A percentile compares a stretch with the other conserved stretches of the same genome.
phyloP scores from a whole-genome alignment of 1,140 invertebrate species.

The Microplitis mediator region DNA sequence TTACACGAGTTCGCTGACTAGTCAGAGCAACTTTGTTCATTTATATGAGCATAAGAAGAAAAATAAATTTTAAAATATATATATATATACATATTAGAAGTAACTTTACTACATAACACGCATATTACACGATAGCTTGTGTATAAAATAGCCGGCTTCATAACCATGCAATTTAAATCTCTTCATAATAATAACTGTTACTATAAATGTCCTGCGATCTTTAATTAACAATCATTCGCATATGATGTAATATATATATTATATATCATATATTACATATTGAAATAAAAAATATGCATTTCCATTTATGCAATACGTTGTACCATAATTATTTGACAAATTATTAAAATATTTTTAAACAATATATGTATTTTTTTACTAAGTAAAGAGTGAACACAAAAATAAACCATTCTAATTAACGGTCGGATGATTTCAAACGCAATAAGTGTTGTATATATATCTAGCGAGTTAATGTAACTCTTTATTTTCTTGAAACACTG shows the following conservation, averaged over 20 bases:
- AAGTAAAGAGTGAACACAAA: not conserved
- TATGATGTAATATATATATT: not conserved
- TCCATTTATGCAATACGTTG: no score
- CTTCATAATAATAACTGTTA: conserved; percentile 11
- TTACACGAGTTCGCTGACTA: conserved; percentile 22
- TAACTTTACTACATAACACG: not conserved
- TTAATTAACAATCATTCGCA: conserved; percentile 26
- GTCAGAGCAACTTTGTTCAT: conserved; percentile 1
- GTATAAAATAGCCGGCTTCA: not conserved
- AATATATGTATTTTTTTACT: not conserved
- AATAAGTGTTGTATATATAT: not conserved
- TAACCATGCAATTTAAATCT: conserved; percentile 24
- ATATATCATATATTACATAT: not conserved
- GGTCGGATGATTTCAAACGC: conserved; percentile 16
- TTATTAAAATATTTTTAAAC: not conserved
- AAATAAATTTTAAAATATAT: not conserved
- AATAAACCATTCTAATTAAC: conserved; percentile 18
- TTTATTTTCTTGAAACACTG: conserved; percentile 3
- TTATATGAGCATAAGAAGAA: not conserved
- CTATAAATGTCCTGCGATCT: conserved; percentile 13
- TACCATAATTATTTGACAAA: no score
- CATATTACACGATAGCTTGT: not conserved
- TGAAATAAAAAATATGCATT: not conserved
- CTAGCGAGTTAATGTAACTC: not conserved
- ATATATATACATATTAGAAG: not conserved